Conservation (phyloP, 2,888 invertebrate species). For the Spialia ferax region DNA sequence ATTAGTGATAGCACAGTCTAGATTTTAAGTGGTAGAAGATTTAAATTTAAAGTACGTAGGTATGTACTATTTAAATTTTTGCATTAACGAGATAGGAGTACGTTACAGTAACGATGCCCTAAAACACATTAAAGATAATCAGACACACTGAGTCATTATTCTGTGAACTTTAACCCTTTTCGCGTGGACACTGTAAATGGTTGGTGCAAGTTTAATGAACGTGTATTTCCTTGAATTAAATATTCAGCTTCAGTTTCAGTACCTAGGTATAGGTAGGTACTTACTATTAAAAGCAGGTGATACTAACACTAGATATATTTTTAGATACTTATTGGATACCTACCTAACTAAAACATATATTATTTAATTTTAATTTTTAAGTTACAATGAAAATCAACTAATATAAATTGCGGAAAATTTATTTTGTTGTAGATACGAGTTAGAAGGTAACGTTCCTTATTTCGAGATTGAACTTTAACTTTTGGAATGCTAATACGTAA, state of each 20-base stretch:
- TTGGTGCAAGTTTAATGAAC: constrained; percentile 6
- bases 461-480: constrained; percentile 20
- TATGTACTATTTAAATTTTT: neutral
- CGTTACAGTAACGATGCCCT: constrained; percentile 2
- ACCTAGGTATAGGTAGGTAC: neutral
- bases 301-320: too few relatives aligned
- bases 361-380: too few relatives aligned
- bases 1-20: neutral
- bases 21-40: too few relatives aligned
- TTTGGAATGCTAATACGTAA: constrained; percentile 28
- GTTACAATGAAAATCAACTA: too few relatives aligned
- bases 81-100: neutral
- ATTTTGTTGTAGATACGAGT: too few relatives aligned
- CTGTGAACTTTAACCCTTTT: constrained; percentile 13
- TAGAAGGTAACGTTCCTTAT: neutral
- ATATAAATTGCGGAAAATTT: too few relatives aligned
- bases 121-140: constrained; percentile 16
- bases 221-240: neutral
- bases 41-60: too few relatives aligned
- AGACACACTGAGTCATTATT: constrained; percentile 15
- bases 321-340: too few relatives aligned
- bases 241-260: neutral
- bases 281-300: too few relatives aligned
- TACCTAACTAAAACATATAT: too few relatives aligned
- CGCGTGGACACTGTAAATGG: constrained; percentile 12